Conservation (phyloP, 2,888 invertebrate species). For the Mythimna ferrago region DNA sequence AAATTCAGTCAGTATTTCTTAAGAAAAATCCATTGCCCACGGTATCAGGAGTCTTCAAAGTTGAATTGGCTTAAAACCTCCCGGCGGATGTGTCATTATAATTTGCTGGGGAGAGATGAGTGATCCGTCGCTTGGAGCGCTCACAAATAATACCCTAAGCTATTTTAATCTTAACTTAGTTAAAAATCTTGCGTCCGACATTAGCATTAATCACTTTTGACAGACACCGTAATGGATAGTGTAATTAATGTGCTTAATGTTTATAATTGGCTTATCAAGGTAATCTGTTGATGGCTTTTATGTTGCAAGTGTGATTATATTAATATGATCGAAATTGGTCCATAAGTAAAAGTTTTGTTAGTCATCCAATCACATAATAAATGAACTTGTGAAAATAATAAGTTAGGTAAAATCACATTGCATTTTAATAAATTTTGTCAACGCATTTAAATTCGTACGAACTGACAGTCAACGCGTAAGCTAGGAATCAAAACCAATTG, state of each 20-base stretch:
- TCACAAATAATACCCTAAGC: conserved; percentile 88
- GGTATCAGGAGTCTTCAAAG: conserved; percentile 82
- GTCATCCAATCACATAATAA: neutral
- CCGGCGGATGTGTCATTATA: conserved; percentile 89
- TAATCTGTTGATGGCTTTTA: conserved; percentile 43
- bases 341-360: neutral
- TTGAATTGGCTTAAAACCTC: conserved; percentile 89
- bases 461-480: neutral
- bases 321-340: neutral
- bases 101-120: conserved; percentile 89
- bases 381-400: neutral
- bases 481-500: conserved; percentile 57
- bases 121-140: conserved; percentile 85
- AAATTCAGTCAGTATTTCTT: conserved; percentile 67
- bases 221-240: conserved; percentile 87
- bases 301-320: conserved; percentile 5
- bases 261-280: conserved; percentile 61
- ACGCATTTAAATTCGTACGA: neutral
- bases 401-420: neutral
- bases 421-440: neutral
- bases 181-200: conserved; percentile 90
- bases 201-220: conserved; percentile 90
- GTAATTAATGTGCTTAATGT: conserved; percentile 78
- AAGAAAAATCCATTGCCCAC: conserved; percentile 73
- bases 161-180: conserved; percentile 91